Base-by-base conservation (phyloP, 2,888 invertebrate species). In the Tinea semifulvella region DNA sequence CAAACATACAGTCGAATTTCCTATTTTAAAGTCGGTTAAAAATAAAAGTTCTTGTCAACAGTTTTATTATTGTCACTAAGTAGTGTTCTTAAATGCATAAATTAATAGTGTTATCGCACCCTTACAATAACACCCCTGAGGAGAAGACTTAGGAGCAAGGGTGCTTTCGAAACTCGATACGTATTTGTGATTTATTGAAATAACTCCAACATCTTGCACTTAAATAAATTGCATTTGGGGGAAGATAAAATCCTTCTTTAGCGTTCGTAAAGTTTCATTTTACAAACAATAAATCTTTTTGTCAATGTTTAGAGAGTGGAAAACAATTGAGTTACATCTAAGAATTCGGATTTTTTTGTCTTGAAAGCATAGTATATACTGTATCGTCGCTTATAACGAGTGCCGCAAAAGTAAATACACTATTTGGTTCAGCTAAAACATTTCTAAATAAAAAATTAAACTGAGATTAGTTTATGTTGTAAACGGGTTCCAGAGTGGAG, bases 171-270 rank as follows among this genome's bases (percentile, higher is more conserved):
- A 73, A 77, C 72, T 68, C 69, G 75, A 77, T 65, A 68, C 71
- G 71, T 68, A 63, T 70, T 40, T 68, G 66, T 73, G 75, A 79
- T 79, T 77, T 79, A 80, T 77, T 70, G 72, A 68, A 72, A 74
- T 72, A 69, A 66, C 68, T 70, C 62, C 63, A 69, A 70, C 67
- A 65, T 68, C 67, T 70, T 64, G 59, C 66, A 68, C 65, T 66
- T 69, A 58, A 58, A 68, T 72, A 70, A 73, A 72, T 73, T 61
- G 67, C 64, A 58, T 61, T 59, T 58, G 58, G 74, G 74, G 75
- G 70, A 75, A 75, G 75, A 75, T 73, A 71, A 63, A 68, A 43
- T 18, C 62, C 63, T 63, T 57, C 57, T 64, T 67, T 65, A 62
- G 62, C 16, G 57, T 51, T 47, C 16, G 39, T 48, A 53, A 55